Conservation (phyloP, 2,888 invertebrate genomes). For the Fissipunctia ypsillon region DNA sequence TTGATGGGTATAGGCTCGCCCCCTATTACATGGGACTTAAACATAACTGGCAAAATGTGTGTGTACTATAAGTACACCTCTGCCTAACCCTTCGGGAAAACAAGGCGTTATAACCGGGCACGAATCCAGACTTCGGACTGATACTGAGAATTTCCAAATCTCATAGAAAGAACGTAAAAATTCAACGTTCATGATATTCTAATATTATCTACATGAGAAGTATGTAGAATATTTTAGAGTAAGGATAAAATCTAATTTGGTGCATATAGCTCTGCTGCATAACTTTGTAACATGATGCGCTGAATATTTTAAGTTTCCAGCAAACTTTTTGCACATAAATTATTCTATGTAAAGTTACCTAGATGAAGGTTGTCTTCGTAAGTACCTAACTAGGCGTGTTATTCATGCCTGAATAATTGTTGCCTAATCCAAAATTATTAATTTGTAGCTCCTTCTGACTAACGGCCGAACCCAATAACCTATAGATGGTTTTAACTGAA, state of each 20-base stretch:
- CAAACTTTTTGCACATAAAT: slow-evolving; percentile 30
- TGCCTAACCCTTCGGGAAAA: too few species aligned
- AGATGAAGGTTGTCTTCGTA: not conserved
- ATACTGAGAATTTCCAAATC: too few species aligned
- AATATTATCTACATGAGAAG: slow-evolving; percentile 10
- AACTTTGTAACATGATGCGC: slow-evolving; percentile 27
- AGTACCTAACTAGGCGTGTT: not conserved
- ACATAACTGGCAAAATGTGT: too few species aligned
- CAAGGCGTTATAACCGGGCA: too few species aligned
- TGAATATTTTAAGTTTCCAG: slow-evolving; percentile 45
- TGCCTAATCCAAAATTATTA: not conserved
- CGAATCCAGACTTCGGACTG: too few species aligned
- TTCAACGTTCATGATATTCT: slow-evolving; percentile 4
- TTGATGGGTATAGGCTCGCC: too few species aligned
- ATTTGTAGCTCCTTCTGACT: not conserved
- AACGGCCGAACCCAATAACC: too few species aligned
- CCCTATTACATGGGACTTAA: too few species aligned
- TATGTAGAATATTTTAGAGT: slow-evolving; percentile 24
- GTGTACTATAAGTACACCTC: too few species aligned
- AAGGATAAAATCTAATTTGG: slow-evolving; percentile 45
- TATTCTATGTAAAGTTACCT: slow-evolving; percentile 15
- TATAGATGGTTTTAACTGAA: too few species aligned
- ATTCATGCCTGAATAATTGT: not conserved
- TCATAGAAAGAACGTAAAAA: slow-evolving; percentile 9
- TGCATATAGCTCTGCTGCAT: slow-evolving; percentile 19